These are phyloP conservation scores for Gambusia holbrooki DNA, from an alignment of 2,113 vertebrate genomes.

Conservation along the genomic window DNA sequence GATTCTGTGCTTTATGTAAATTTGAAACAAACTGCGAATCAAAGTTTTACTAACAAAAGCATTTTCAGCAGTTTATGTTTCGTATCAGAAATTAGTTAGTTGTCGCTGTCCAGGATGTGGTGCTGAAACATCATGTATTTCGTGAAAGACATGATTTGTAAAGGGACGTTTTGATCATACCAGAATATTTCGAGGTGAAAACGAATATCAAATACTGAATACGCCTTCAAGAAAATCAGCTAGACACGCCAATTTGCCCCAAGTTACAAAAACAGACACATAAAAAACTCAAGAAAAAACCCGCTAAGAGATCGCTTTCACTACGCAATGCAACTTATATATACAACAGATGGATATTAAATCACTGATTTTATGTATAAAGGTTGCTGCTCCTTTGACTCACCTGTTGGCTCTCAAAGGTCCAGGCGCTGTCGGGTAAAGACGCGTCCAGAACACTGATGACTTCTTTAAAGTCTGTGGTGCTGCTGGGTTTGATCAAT, in stretches of 20 bases:
- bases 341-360: too few relatives aligned
- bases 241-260: too few relatives aligned
- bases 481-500: constrained; percentile 81
- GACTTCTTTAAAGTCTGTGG: constrained; percentile 64
- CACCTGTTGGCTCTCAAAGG: constrained; percentile 71
- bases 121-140: constrained; percentile 34
- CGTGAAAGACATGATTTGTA: neutral
- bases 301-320: too few relatives aligned
- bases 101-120: constrained; percentile 37
- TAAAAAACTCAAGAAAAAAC: too few relatives aligned
- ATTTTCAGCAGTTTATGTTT: neutral
- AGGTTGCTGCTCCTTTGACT: constrained; percentile 7
- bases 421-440: constrained; percentile 67
- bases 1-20: neutral
- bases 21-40: neutral
- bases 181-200: neutral
- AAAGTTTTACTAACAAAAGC: too few relatives aligned
- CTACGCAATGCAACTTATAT: too few relatives aligned
- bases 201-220: neutral
- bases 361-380: too few relatives aligned
- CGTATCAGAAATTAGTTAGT: neutral
- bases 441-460: constrained; percentile 65
- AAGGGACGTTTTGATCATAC: neutral
- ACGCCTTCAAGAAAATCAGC: neutral
- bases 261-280: too few relatives aligned